Base-by-base conservation (phyloP, 2,797 vertebrate genomes). In the Silurus lanzhouensis region DNA sequence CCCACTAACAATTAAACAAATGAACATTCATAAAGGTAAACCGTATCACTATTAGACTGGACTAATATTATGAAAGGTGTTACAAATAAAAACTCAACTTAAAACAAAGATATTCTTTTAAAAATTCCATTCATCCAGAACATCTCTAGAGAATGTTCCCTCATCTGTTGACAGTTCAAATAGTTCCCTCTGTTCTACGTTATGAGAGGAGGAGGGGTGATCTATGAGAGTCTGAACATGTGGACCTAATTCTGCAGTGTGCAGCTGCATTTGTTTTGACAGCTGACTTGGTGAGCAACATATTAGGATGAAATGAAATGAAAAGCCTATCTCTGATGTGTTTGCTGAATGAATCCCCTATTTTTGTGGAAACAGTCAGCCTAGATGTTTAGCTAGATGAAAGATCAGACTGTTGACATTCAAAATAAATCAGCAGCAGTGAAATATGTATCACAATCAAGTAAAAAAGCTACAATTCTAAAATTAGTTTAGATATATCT, bases 251-350 rank as follows among this genome's bases (percentile, higher is more conserved):
- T 91, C 90, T 89, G 92, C 68, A 71, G 91, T 89, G 88, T 92
- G 88, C 93, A 93, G 91, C 91, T 93, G 91, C 88, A 89, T 68
- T 81, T 94, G 93, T 95, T 95, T 93, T 92, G 92, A 95, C 94
- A 95, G 93, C 92, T 94, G 92, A 95, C 80, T 19, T 85, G 89
- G 57, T 74, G 91, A 90, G 89, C 92, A 91, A 92, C 85, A 86
- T 90, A 91, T 92, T 92, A 90, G 88, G 88, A 91, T 90, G 86
- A 92, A 91, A 92, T 92, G 88, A 92, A 91, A 91, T 90, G 89
- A 88, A 89, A 91, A 83, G 89, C 90, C 88, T 70, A 83, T 86
- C 91, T 83, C 79, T 88, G 81, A 88, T 86, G 81, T 60, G 58
- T 72, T 58, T 80, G 31, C 75, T 66, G 68, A 80, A 83, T 46